Evolutionary conservation across 2,888 invertebrate species (phyloP).

Genomic region (Toxonevra muliebris): DNA sequence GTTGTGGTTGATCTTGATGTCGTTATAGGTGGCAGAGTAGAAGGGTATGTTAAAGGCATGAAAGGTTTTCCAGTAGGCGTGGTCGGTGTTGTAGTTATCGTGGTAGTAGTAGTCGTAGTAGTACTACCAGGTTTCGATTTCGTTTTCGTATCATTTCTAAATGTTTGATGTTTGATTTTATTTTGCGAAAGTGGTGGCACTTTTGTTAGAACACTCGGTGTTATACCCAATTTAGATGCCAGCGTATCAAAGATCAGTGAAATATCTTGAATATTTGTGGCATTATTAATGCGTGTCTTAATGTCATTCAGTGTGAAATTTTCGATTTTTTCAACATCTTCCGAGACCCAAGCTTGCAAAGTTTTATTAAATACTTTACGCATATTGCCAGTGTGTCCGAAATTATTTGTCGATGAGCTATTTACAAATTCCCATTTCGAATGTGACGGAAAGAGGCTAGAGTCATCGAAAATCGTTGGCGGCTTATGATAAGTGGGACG

Average conservation of each 20-base stretch:
- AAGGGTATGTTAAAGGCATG: constrained; percentile 12
- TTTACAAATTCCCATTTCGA: constrained; percentile 72
- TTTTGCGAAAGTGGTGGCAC: constrained; percentile 62
- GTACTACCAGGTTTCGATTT: constrained; percentile 43
- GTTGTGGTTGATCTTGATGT: constrained; percentile 22
- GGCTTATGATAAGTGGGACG: constrained; percentile 51
- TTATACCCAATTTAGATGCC: constrained; percentile 67
- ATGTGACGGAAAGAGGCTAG: constrained; percentile 62
- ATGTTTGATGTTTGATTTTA: constrained; percentile 52
- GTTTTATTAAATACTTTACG: constrained; percentile 72
- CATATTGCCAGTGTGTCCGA: constrained; percentile 61
- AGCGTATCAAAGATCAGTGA: constrained; percentile 73
- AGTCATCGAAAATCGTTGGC: constrained; percentile 57
- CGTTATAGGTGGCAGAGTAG: constrained; percentile 25
- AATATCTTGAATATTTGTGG: constrained; percentile 69
- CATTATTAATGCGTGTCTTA: constrained; percentile 60
- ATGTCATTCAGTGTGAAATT: constrained; percentile 57
- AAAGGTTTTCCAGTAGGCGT: constrained; percentile 12
- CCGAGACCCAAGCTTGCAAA: constrained; percentile 71
- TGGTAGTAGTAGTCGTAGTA: constrained; percentile 11
- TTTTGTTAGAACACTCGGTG: constrained; percentile 58
- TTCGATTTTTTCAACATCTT: constrained; percentile 63
- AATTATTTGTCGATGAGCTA: constrained; percentile 54
- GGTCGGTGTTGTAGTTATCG: constrained; percentile 31
- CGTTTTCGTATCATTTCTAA: constrained; percentile 18